These are phyloP conservation scores for Nyctibius grandis DNA, from an alignment of 2,797 vertebrate genomes.

Conservation along the genomic window DNA sequence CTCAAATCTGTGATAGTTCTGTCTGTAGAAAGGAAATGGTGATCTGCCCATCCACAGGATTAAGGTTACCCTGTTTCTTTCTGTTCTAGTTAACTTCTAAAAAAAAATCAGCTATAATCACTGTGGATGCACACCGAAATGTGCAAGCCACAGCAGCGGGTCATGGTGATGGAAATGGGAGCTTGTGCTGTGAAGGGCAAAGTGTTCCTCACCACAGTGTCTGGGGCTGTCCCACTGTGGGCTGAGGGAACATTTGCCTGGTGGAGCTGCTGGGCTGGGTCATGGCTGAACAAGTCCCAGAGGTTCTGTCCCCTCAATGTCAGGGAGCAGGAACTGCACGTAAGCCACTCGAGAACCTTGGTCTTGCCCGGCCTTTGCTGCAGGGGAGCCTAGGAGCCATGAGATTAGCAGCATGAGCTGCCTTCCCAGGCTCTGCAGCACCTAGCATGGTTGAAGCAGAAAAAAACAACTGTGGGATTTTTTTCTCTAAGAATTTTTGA, in stretches of 20 bases:
- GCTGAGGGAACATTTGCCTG: neutral
- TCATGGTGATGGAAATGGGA: neutral
- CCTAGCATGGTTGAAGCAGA: accelerated
- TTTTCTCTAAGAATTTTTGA: neutral
- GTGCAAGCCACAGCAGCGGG: neutral
- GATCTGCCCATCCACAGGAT: neutral
- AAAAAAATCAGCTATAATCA: neutral
- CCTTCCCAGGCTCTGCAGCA: neutral
- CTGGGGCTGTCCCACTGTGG: accelerated
- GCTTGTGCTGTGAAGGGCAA: neutral
- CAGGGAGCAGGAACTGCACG: neutral
- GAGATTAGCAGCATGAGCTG: neutral
- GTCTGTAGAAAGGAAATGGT: neutral
- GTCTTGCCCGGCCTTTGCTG: neutral
- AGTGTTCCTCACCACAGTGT: neutral
- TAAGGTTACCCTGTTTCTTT: neutral
- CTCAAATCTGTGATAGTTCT: neutral
- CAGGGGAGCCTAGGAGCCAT: neutral
- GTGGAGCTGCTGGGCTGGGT: neutral
- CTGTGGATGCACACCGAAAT: neutral
- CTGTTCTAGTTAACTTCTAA: neutral
- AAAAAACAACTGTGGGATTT: neutral
- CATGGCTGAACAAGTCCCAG: neutral
- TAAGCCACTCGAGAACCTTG: neutral
- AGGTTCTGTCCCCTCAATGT: neutral